Conservation (phyloP, 30 jellyfish, hydroid and myxozoan genomes). For the Chrysaora quinquecirrha region DNA sequence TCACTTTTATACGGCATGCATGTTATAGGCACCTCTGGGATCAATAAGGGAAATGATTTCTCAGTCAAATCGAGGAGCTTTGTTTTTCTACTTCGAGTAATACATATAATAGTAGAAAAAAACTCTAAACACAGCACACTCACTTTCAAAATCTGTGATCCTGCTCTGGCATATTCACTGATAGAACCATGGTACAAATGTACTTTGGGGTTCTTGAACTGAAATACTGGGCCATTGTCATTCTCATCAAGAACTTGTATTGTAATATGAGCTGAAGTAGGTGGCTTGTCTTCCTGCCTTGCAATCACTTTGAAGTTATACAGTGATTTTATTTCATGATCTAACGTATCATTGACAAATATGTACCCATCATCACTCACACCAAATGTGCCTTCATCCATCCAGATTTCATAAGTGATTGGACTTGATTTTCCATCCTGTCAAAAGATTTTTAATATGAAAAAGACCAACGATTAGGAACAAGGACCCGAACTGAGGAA, state of each 20-base stretch:
- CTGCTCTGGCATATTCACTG: constrained; percentile 57
- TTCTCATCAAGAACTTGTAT: constrained; percentile 58
- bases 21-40: too few relatives aligned
- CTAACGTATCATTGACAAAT: constrained; percentile 52
- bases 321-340: constrained; percentile 26
- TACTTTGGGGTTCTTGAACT: constrained; percentile 24
- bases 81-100: too few relatives aligned
- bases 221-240: constrained; percentile 62
- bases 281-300: constrained; percentile 68
- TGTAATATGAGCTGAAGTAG: constrained; percentile 63
- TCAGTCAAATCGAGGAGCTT: too few relatives aligned
- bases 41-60: too few relatives aligned
- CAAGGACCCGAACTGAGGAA: too few relatives aligned
- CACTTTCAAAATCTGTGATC: constrained; percentile 51
- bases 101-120: too few relatives aligned
- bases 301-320: constrained; percentile 68
- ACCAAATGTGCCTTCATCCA: constrained; percentile 64
- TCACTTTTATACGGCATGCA: too few relatives aligned
- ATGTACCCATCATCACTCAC: constrained; percentile 57
- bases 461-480: too few relatives aligned
- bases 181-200: constrained; percentile 15
- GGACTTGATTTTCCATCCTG: constrained; percentile 65
- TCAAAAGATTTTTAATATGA: too few relatives aligned
- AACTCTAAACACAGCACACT: too few relatives aligned
- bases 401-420: constrained; percentile 59